phyloP scores from a whole-genome alignment of 2,888 invertebrate species.

The Eristalis intricaria region DNA sequence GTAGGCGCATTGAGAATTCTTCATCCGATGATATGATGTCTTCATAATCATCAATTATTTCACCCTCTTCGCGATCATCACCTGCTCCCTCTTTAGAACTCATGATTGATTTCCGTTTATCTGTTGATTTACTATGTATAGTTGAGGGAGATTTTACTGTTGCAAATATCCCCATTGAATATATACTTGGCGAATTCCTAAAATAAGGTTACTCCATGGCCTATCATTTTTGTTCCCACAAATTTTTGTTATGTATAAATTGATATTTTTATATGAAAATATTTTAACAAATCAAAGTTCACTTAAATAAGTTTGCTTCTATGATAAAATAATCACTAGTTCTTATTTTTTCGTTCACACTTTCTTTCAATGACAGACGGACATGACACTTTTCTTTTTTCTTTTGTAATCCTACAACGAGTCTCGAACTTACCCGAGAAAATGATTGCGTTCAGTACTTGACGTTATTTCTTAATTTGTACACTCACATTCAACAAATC shows the following conservation, averaged over 20 bases:
- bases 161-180: slow-evolving; percentile 55
- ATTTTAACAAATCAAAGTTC: background rate
- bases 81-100: slow-evolving; percentile 30
- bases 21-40: slow-evolving; percentile 81
- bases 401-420: too few relatives aligned
- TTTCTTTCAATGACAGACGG: slow-evolving; percentile 24
- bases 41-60: slow-evolving; percentile 80
- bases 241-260: background rate
- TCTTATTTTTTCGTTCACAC: slow-evolving; percentile 1
- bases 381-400: slow-evolving; percentile 21
- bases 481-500: too few relatives aligned
- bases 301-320: background rate
- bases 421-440: background rate
- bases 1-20: slow-evolving; percentile 78
- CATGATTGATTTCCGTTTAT: slow-evolving; percentile 54
- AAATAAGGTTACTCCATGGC: background rate
- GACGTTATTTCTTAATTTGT: background rate
- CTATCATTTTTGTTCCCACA: background rate
- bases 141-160: slow-evolving; percentile 16
- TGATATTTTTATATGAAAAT: background rate
- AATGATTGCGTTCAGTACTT: background rate
- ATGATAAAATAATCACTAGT: background rate
- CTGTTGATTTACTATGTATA: slow-evolving; percentile 23
- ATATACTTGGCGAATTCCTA: background rate
- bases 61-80: slow-evolving; percentile 80